Evolutionary conservation across 2,113 vertebrate species (phyloP).

Genomic region (Larimichthys crocea): DNA sequence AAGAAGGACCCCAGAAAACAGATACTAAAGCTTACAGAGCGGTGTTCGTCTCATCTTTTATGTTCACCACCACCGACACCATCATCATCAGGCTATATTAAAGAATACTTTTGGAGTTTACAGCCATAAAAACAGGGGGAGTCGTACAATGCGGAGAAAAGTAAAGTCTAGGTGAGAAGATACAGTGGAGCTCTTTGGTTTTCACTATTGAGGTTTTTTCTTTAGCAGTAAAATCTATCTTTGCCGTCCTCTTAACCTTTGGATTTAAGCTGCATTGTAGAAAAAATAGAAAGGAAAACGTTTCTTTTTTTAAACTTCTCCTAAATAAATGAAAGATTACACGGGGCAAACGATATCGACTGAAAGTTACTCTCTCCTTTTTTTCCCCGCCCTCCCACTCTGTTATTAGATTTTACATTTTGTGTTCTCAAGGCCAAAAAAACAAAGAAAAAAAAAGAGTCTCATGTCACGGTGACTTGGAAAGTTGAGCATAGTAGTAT

Average conservation of each 20-base stretch:
- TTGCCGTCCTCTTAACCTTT: constrained; percentile 85
- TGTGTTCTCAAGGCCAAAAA: constrained; percentile 62
- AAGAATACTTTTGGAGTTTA: constrained; percentile 71
- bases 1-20: constrained; percentile 61
- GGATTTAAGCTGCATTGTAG: constrained; percentile 87
- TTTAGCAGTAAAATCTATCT: constrained; percentile 83
- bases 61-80: constrained; percentile 43
- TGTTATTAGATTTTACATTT: constrained; percentile 47
- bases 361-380: constrained; percentile 53
- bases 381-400: constrained; percentile 2
- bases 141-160: constrained; percentile 67
- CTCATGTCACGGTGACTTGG: constrained; percentile 52
- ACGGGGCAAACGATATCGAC: constrained; percentile 58
- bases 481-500: constrained; percentile 61
- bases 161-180: constrained; percentile 66
- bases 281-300: constrained; percentile 76
- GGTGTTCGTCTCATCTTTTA: constrained; percentile 55
- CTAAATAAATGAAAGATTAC: constrained; percentile 49
- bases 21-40: constrained; percentile 68
- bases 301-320: constrained; percentile 64
- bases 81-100: constrained; percentile 54
- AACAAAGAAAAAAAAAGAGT: constrained; percentile 26
- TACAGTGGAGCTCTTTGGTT: constrained; percentile 86
- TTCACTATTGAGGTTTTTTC: constrained; percentile 85
- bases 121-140: constrained; percentile 63